phyloP scores from a whole-genome alignment of 2,888 invertebrate species.

The Parascotia fuliginaria region DNA sequence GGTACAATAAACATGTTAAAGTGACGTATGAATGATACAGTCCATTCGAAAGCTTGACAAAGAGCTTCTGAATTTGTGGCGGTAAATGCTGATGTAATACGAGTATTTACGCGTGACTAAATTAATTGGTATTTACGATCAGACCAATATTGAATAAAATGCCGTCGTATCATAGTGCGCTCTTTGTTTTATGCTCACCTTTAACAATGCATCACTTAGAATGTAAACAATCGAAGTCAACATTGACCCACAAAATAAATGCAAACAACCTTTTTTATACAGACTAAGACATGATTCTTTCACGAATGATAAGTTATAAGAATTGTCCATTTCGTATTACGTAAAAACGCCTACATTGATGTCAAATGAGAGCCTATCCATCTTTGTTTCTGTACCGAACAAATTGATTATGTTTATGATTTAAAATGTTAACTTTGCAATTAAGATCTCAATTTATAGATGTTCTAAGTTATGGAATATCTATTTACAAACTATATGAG shows the following conservation, averaged over 20 bases:
- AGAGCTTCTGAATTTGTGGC: neutral
- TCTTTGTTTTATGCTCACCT: conserved; percentile 34
- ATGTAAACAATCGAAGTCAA: conserved; percentile 50
- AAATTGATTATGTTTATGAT: conserved; percentile 33
- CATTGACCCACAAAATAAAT: conserved; percentile 57
- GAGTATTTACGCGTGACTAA: neutral
- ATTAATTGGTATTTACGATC: conserved; percentile 11
- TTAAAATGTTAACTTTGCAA: conserved; percentile 44
- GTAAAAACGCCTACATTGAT: conserved; percentile 29
- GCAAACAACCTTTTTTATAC: conserved; percentile 23
- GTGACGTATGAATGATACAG: conserved; percentile 14
- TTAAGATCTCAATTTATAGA: conserved; percentile 29
- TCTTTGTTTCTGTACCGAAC: conserved; percentile 34
- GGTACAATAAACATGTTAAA: conserved; percentile 18
- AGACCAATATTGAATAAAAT: conserved; percentile 1
- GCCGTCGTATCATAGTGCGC: conserved; percentile 7
- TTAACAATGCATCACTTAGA: conserved; percentile 32
- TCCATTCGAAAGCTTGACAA: conserved; percentile 9
- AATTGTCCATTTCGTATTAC: conserved; percentile 28
- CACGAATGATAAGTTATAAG: conserved; percentile 29
- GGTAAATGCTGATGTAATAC: conserved; percentile 1
- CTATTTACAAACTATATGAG: conserved; percentile 8
- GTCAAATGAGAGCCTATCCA: conserved; percentile 29
- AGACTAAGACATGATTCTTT: conserved; percentile 21
- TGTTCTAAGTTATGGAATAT: conserved; percentile 15